Evolutionary conservation across 2,797 vertebrate genomes (phyloP), one percentile per base, ranked within the genome.

Genomic region (Spinibarbus caldwelli): DNA sequence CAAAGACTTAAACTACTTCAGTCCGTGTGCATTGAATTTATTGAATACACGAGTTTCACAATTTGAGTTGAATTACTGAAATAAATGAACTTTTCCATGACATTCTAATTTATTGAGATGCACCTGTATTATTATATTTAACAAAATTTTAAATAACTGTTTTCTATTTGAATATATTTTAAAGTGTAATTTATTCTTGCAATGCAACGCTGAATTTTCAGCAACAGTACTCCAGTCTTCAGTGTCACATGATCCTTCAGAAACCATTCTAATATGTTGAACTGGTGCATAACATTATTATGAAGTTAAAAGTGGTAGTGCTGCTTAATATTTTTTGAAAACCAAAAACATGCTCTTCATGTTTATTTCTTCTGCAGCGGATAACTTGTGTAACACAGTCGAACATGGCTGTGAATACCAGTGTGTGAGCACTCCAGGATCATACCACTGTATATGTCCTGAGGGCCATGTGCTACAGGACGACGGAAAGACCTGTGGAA

Each of bases 341-440:
- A n/a, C n/a, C n/a, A n/a, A n/a, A n/a, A n/a, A n/a, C 31, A 17
- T 9, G 8, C 23, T 78, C 54, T 78, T 57, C 12, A 10, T 77
- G 5, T 11, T 41, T 78, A 2, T 62, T 6, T 70, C 9, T 52
- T 71, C 29, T 82, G 6, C 36, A 90, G 88, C 73, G 17, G 80
- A 82, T 85, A 96, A 99, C 89, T 89, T 97, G 91, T 99, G 98
- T 90, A 97, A 97, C 0, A 94, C 95, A 0, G 93, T 97, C 89
- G 95, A 96, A 57, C 97, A 99, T 0, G 97, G 97, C 87, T 99
- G 98, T 19, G 96, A 98, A 90, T 95, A 96, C 91, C 96, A 96
- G 92, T 99, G 98, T 34, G 95, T 98, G 87, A 99, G 96, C 85
- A 93, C 92, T 0, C 93, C 96, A 29, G 96, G 96, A 36, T 97